Base-by-base conservation (phyloP, 2,113 vertebrate genomes). In the Rafetus swinhoei region DNA sequence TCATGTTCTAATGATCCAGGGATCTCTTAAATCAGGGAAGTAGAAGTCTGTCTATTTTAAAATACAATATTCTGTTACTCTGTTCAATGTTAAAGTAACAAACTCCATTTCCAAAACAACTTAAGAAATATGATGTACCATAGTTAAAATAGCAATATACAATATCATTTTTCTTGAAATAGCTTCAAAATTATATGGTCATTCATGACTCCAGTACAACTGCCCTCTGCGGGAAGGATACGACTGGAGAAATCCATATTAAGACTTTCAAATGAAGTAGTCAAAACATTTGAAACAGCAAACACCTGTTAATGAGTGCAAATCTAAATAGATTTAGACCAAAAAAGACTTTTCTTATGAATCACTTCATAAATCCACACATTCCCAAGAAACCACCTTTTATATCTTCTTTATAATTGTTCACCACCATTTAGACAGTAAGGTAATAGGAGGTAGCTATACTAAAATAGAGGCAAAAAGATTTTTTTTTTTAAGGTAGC, bases 391-490 rank as follows among this genome's bases (percentile, higher is more conserved):
- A 81, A 11, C 1, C 2, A 27, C 59, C 27, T 21, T 25, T 15
- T 24, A 52, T 60, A 7, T 14, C 22, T 83, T 76, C 50, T 39
- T 11, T n/a, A 74, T 50, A 56, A 13, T n/a, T 87, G 29, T 53
- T 84, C 57, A 15, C 24, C 16, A 35, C 18, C 65, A 72, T 10
- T 27, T 60, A 60, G 59, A 60, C 25, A 27, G 25, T 72, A 72
- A 35, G 65, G 15, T 9, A 8, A n/a, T 35, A 69, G 18, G 7
- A 19, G 4, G 53, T 29, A 74, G 12, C n/a, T 79, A 39, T 77
- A 81, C 29, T 0, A 3, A 84, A 0, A 1, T 32, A 35, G 3
- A 59, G 10, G 0, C 0, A 55, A 27, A 39, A 9, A 52, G 5
- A 1, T n/a, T 52, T 27, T 54, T 77, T 35, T 77, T 45, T 84